Evolutionary conservation across 2,797 vertebrate genomes (phyloP), one percentile per base, ranked within the genome.

Genomic region (Odontamblyopus rebecca): DNA sequence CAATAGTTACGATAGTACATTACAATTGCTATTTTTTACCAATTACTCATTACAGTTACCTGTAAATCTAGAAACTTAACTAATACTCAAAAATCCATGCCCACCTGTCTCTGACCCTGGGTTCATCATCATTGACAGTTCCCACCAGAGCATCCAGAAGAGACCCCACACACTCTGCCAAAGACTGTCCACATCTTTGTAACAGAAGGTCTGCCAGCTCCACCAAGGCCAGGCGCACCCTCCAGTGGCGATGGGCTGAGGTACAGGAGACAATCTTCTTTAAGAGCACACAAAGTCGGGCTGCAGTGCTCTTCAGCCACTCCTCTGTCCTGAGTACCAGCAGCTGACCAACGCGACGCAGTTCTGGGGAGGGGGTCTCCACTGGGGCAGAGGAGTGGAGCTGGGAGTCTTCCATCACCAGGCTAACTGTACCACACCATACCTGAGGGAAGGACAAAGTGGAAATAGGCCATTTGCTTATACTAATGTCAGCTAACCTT

Each of bases 171-270:
- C 95, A 95, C 63, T 89, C 91, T 8, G 84, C 85, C 77, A 99
- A 84, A 0, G 96, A 96, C 38, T 60, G 92, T 35, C 89, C 89
- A 54, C 97, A 98, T 35, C 74, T 89, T 38, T 82, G 77, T 80
- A 97, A 85, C 57, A 99, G 91, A 77, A 91, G 79, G 16, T 94
- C 85, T 0, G 93, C 93, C 53, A 97, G 78, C 38, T 94, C 93
- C 51, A 96, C 89, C 79, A 97, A 81, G 77, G 95, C 95, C 62
- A 96, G 84, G 32, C 96, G 92, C 18, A 96, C 96, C 74, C 90
- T 97, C 97, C 98, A 99, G 86, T 99, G 97, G 0, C 92, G 93
- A 77, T 99, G 95, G n/a, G 90, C 86, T 0, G 94, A 94, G 16
- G 92, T 92, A 62, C 90, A 94, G 2, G 95, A 95, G 38, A 93